Base-by-base conservation (phyloP, 1,140 invertebrate species). In the Procambarus clarkii region DNA sequence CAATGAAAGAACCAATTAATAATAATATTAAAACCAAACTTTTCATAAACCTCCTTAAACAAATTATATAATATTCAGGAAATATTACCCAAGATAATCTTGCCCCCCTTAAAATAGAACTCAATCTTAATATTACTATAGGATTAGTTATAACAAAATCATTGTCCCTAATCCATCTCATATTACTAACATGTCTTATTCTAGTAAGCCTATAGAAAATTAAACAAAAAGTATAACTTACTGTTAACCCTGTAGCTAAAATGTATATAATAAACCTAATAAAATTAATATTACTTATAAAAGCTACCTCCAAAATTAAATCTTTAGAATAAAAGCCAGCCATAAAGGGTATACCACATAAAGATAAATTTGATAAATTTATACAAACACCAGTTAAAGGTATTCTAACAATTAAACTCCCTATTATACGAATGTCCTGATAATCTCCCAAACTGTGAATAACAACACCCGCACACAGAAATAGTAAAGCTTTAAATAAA, bases 271-370 rank as follows among this genome's bases (percentile, higher is more conserved):
- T 1, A 5, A 81, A 88, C 21, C 13, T 15, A 18, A 88, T 4
- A n/a, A 88, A 48, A 88, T 81, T 88, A n/a, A 88, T 69, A 0
- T 8, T 8, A 5, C 77, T 71, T 71, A 81, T 88, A 69, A 88
- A 88, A n/a, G 78, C 77, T 9, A 80, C 58, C 21, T 88, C 86
- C 45, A 88, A 64, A 88, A 88, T 88, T 64, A 79, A 45, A 88
- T 88, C 86, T 48, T 88, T 88, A 44, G 86, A 88, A 71, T 71
- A 88, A 74, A 88, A 81, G 0, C 86, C 86, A n/a, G 78, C 86
- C 48, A 88, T 34, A 71, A 88, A 81, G 2, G 64, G 78, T 44
- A 78, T 58, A 50, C 76, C 74, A 78, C 74, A 87, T 45, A 58
- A 2, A 69, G 85, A 3, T 9, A 54, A 54, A 54, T 54, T 54